A percentile compares a stretch with the other conserved stretches of the same genome.
phyloP scores from a whole-genome alignment of 1,140 invertebrate species.

The Mizuhopecten yessoensis region DNA sequence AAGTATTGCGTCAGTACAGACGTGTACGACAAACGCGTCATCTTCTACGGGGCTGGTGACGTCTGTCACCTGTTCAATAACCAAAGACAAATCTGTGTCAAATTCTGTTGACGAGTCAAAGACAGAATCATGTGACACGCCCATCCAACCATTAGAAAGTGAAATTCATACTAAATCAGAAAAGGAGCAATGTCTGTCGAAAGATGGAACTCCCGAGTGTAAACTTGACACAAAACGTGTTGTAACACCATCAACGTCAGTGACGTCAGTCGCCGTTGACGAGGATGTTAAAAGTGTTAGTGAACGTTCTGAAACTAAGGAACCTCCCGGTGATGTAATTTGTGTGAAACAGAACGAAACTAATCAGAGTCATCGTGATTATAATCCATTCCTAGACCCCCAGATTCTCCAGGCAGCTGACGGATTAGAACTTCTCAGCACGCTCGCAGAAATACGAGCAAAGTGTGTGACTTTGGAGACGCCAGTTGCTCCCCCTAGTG shows the following conservation, averaged over 20 bases:
- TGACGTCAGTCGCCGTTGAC: neutral
- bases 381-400: conserved; percentile 79
- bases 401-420: conserved; percentile 85
- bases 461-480: conserved; percentile 63
- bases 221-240: neutral
- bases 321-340: neutral
- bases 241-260: neutral
- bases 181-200: neutral
- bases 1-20: conserved; percentile 9
- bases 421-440: conserved; percentile 91
- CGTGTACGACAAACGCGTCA: neutral
- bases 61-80: neutral
- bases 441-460: conserved; percentile 91
- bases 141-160: neutral
- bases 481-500: neutral
- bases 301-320: neutral
- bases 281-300: neutral
- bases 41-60: neutral
- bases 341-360: neutral
- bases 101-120: conserved; percentile 62
- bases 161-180: neutral
- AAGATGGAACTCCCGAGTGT: conserved; percentile 20
- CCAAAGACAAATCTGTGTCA: neutral
- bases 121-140: conserved; percentile 44
- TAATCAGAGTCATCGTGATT: conserved; percentile 45